phyloP scores from a whole-genome alignment of 92 coral and sea anemone genomes.

The Porites cylindrica region DNA sequence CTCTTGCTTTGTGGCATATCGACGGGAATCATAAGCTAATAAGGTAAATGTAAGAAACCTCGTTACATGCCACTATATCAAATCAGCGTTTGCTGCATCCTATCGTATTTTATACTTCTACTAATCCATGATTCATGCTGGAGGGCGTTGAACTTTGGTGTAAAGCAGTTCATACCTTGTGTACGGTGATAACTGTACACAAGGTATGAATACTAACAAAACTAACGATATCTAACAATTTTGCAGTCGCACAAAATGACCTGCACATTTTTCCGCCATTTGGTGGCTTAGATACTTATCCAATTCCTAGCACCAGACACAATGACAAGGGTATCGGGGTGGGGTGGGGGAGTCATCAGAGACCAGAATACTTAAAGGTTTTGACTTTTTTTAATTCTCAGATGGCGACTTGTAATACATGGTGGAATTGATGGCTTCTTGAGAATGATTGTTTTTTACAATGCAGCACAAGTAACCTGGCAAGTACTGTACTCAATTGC shows the following conservation, averaged over 20 bases:
- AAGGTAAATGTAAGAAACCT: slow-evolving; percentile 15
- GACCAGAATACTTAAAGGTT: not conserved
- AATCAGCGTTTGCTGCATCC: not conserved
- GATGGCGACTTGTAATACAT: slow-evolving; percentile 14
- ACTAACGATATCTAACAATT: no score
- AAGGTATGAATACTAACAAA: not conserved
- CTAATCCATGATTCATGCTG: not conserved
- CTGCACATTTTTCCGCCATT: no score
- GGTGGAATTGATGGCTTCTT: slow-evolving; percentile 26
- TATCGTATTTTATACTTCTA: not conserved
- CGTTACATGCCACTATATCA: not conserved
- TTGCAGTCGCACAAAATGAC: no score
- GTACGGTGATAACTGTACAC: not conserved
- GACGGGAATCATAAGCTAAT: not conserved
- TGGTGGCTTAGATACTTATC: no score
- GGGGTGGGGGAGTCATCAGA: not conserved
- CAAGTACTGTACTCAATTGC: slow-evolving; percentile 32
- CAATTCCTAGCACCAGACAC: not conserved
- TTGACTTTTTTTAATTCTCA: not conserved
- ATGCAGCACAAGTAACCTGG: slow-evolving; percentile 31
- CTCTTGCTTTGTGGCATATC: slow-evolving; percentile 35
- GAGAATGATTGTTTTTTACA: slow-evolving; percentile 38
- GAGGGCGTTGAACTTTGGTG: no score
- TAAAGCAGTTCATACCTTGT: slow-evolving; percentile 3
- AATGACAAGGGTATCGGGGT: not conserved